Evolutionary conservation across 2,797 vertebrate species (phyloP).

Genomic region (Rhadinocentrus ornatus): DNA sequence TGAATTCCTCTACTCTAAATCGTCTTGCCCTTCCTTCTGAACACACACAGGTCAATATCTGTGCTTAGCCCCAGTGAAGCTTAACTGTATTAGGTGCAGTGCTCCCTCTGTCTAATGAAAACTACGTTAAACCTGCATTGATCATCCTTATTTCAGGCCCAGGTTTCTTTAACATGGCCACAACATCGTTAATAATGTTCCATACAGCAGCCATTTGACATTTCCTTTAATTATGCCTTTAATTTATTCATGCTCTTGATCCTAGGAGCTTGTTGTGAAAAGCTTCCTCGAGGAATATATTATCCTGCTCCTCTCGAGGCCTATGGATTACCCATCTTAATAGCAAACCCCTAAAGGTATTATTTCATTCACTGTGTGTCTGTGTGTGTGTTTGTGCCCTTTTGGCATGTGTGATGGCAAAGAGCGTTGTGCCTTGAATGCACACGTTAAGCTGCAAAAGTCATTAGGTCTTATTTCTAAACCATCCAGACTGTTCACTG

Average conservation of each 20-base stretch:
- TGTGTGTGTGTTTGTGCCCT: conserved; percentile 7
- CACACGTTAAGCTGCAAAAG: conserved; percentile 72
- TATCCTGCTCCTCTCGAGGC: conserved; percentile 74
- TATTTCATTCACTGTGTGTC: conserved; percentile 58
- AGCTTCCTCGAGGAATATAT: conserved; percentile 83
- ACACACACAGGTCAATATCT: conserved; percentile 63
- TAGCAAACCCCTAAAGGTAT: conserved; percentile 78
- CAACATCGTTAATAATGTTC: conserved; percentile 80
- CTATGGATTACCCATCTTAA: conserved; percentile 82
- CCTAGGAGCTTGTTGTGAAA: conserved; percentile 83
- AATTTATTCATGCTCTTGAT: conserved; percentile 88
- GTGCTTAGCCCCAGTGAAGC: conserved; percentile 58
- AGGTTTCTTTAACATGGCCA: conserved; percentile 72
- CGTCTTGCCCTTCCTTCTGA: conserved; percentile 24
- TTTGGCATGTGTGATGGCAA: conserved; percentile 22
- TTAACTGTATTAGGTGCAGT: conserved; percentile 65
- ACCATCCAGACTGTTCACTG: conserved; percentile 60
- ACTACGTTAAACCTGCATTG: conserved; percentile 78
- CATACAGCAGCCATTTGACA: conserved; percentile 83
- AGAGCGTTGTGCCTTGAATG: conserved; percentile 53
- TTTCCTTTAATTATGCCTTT: conserved; percentile 86
- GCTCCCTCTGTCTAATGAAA: conserved; percentile 61
- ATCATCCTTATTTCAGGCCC: conserved; percentile 73
- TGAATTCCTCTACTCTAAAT: conserved; percentile 31
- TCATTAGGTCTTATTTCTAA: conserved; percentile 76